Percentiles rank a stretch among this genome's conserved stretches.
These are phyloP conservation scores for Stenichneumon culpator DNA, from an alignment of 2,888 invertebrate species.

Conservation along the genomic window DNA sequence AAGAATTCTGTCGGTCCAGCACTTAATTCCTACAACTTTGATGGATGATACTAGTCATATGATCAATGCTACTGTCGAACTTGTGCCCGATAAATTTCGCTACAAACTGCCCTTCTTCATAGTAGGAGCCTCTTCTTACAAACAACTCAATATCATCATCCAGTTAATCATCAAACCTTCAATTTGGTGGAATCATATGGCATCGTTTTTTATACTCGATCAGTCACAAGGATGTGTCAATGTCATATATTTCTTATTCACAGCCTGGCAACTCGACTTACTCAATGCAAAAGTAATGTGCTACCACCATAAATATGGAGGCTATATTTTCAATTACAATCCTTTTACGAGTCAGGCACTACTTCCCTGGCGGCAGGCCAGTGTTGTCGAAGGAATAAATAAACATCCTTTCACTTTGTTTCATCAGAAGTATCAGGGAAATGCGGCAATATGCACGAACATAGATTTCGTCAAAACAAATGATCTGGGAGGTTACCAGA, in stretches of 20 bases:
- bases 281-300: constrained; percentile 8
- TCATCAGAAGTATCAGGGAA: not conserved
- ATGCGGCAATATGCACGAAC: too few species aligned
- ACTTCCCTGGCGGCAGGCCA: not conserved
- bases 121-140: not conserved
- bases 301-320: not conserved
- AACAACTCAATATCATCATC: not conserved
- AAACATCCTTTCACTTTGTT: not conserved
- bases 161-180: not conserved
- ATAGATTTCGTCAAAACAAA: too few species aligned
- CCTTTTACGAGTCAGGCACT: not conserved
- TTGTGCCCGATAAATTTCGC: not conserved
- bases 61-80: too few species aligned
- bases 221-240: not conserved
- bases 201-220: not conserved
- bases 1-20: not conserved
- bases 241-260: not conserved
- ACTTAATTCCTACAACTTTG: not conserved
- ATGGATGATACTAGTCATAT: not conserved
- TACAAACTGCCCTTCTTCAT: not conserved
- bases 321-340: not conserved
- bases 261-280: not conserved
- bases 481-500: too few species aligned
- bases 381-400: not conserved
- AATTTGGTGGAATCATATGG: constrained; percentile 7